phyloP scores from a whole-genome alignment of 2,113 vertebrate genomes.

The Drymodes brunneopygia region DNA sequence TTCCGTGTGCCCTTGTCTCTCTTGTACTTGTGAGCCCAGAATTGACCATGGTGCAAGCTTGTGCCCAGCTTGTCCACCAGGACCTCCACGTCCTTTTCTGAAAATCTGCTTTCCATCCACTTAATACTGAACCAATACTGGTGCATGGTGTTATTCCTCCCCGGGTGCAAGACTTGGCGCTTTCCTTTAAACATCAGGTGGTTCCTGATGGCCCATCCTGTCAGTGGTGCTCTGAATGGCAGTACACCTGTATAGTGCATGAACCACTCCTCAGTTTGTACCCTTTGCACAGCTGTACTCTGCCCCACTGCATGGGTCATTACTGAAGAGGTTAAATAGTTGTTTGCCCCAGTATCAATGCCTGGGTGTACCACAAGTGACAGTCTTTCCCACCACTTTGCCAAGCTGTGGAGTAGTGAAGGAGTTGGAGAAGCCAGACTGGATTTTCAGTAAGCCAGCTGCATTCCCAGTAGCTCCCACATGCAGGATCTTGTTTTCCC shows the following conservation, averaged over 20 bases:
- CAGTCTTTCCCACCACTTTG: background rate
- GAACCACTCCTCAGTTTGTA: background rate
- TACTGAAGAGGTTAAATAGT: background rate
- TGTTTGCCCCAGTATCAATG: background rate
- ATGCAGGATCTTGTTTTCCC: background rate
- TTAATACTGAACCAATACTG: background rate
- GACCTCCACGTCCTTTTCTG: background rate
- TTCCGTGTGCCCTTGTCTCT: background rate
- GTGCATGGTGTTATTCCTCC: background rate
- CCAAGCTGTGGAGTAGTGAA: background rate
- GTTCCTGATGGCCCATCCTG: background rate
- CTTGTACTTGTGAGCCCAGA: background rate
- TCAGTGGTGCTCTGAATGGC: background rate
- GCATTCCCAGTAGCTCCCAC: background rate
- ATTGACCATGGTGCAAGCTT: background rate
- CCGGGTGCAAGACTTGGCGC: background rate
- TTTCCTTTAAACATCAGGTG: background rate
- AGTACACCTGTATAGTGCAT: fast-evolving
- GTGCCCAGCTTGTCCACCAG: fast-evolving
- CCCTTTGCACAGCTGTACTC: background rate
- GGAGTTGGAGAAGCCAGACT: background rate
- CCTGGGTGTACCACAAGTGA: background rate
- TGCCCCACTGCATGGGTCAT: background rate
- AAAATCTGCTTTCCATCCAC: background rate
- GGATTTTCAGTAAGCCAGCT: background rate